Evolutionary conservation across 2,888 invertebrate genomes (phyloP).

Genomic region (Tenthredo amoena): DNA sequence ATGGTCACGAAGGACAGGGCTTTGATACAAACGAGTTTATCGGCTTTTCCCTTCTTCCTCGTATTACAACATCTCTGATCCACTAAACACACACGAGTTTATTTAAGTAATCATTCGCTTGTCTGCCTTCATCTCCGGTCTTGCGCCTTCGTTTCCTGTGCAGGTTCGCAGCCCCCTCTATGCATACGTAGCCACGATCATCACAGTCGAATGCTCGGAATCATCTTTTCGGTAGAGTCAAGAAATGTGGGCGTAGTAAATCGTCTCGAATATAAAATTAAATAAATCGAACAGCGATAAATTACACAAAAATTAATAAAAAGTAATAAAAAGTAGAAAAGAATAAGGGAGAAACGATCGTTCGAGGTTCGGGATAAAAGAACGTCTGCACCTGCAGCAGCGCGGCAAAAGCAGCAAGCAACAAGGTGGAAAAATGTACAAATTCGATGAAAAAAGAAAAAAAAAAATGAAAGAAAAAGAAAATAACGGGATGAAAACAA

Average conservation of each 20-base stretch:
- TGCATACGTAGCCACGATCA: neutral
- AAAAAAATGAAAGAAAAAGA: neutral
- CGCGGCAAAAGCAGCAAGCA: neutral
- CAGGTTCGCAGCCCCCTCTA: neutral
- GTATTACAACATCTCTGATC: constrained; percentile 1
- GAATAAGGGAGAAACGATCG: neutral
- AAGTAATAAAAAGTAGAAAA: neutral
- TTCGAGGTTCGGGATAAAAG: neutral
- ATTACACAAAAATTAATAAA: neutral
- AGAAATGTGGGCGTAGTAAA: neutral
- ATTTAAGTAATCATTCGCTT: constrained; percentile 47
- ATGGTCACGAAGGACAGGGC: neutral
- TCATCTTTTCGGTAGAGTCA: neutral
- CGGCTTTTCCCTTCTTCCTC: constrained; percentile 5
- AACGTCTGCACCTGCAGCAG: neutral
- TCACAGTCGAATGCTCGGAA: neutral
- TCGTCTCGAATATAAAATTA: neutral
- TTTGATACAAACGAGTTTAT: constrained; percentile 33
- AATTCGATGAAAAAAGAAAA: constrained; percentile 28
- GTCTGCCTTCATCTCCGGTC: constrained; percentile 44
- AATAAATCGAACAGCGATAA: neutral
- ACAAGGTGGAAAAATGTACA: constrained; percentile 25
- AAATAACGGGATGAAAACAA: constrained; percentile 16
- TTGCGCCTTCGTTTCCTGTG: constrained; percentile 38
- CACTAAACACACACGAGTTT: constrained; percentile 31